A percentile compares a stretch with the other conserved stretches of the same genome.
These are phyloP conservation scores for Sinotaia quadrata DNA, from an alignment of 2,888 invertebrate species.

Conservation along the genomic window DNA sequence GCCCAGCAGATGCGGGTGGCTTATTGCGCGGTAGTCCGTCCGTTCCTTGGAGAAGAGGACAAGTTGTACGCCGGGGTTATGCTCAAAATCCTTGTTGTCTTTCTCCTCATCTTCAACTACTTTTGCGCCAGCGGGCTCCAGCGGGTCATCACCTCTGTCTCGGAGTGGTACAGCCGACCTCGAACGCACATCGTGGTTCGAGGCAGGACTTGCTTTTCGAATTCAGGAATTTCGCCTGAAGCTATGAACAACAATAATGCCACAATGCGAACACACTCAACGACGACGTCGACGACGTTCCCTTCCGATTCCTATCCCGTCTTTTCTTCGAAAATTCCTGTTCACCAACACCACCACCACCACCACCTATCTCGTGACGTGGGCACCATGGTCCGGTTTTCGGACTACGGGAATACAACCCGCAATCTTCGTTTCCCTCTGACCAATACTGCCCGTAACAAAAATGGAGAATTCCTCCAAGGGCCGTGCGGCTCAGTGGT, in stretches of 20 bases:
- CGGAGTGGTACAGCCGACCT: neutral
- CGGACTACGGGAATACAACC: neutral
- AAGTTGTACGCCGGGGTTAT: neutral
- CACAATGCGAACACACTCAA: no score
- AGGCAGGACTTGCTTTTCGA: no score
- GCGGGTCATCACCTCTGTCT: neutral
- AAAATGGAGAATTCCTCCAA: no score
- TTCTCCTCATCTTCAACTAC: constrained; percentile 11
- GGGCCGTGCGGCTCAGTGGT: no score
- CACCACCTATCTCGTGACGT: constrained; percentile 11
- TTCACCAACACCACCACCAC: no score
- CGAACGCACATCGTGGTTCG: neutral
- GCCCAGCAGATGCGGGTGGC: constrained; percentile 23
- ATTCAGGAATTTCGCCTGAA: no score
- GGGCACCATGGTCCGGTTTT: constrained; percentile 20
- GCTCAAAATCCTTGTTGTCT: constrained; percentile 12
- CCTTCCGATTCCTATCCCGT: no score
- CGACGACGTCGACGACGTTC: no score
- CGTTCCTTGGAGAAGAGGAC: constrained; percentile 4
- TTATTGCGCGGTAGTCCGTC: constrained; percentile 15
- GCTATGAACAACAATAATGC: no score
- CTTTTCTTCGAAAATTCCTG: no score
- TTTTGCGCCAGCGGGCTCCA: constrained; percentile 9
- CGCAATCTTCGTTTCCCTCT: constrained; percentile 11
- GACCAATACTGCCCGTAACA: no score